These are phyloP conservation scores for Phaenicophaeus curvirostris DNA, from an alignment of 2,797 vertebrate species.

Conservation along the genomic window DNA sequence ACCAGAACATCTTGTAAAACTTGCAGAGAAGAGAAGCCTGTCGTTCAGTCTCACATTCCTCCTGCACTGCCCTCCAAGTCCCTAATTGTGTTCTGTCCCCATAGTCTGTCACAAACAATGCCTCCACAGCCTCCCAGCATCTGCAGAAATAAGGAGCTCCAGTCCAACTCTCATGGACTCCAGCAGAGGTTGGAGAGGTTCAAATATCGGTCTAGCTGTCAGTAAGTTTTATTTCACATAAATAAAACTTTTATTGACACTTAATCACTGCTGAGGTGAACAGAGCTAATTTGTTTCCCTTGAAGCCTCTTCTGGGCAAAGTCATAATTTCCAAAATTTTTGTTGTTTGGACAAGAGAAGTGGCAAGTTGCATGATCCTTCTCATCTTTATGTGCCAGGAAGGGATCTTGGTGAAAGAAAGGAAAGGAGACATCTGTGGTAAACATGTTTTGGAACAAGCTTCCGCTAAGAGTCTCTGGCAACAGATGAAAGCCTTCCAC, in stretches of 20 bases:
- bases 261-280: constrained; percentile 27
- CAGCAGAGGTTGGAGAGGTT: constrained; percentile 10
- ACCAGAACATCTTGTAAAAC: constrained; percentile 19
- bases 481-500: constrained; percentile 55
- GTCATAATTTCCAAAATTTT: constrained; percentile 42
- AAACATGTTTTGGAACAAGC: constrained; percentile 53
- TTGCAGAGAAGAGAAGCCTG: neutral
- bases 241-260: constrained; percentile 9
- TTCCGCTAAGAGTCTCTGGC: constrained; percentile 26
- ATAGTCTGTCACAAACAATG: neutral
- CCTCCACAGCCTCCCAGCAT: neutral
- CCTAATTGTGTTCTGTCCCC: neutral
- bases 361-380: constrained; percentile 24
- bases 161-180: neutral
- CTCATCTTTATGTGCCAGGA: constrained; percentile 19
- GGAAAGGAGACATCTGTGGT: constrained; percentile 56
- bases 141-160: neutral
- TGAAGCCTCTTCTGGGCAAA: neutral
- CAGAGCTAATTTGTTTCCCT: constrained; percentile 6
- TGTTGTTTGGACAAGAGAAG: constrained; percentile 25
- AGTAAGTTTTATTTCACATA: neutral
- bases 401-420: constrained; percentile 32
- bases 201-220: neutral
- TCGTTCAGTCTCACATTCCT: neutral
- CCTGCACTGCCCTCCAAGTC: neutral